phyloP scores from a whole-genome alignment of 1,140 invertebrate species.

The Sinella curviseta region DNA sequence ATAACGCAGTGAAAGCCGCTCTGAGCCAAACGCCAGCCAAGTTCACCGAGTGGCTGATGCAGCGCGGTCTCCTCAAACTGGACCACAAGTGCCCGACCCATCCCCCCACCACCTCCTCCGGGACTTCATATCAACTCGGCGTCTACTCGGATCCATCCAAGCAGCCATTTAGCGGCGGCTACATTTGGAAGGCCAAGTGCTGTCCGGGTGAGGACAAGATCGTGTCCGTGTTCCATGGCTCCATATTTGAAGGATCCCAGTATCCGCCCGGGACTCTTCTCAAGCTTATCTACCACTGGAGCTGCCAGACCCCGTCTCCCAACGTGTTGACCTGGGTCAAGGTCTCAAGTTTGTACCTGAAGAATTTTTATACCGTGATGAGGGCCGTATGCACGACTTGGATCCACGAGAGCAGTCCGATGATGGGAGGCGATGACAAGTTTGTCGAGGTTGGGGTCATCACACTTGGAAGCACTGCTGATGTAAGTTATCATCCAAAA shows the following conservation, averaged over 20 bases:
- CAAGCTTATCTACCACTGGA: constrained; percentile 86
- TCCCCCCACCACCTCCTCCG: too few relatives aligned
- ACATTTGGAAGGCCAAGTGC: constrained; percentile 84
- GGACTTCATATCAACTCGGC: constrained; percentile 62
- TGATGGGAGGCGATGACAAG: constrained; percentile 68
- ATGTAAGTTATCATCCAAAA: neutral
- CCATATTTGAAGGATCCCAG: constrained; percentile 78
- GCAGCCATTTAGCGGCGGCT: constrained; percentile 81
- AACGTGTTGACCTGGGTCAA: constrained; percentile 87
- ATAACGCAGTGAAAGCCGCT: constrained; percentile 77
- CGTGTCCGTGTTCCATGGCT: constrained; percentile 82
- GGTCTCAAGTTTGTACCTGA: constrained; percentile 69
- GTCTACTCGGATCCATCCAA: constrained; percentile 75
- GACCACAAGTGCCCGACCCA: constrained; percentile 79
- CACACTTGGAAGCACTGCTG: constrained; percentile 79
- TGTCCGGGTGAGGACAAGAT: constrained; percentile 76
- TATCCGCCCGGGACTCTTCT: constrained; percentile 76
- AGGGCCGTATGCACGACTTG: constrained; percentile 75
- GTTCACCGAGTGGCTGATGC: constrained; percentile 85
- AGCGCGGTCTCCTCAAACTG: constrained; percentile 73
- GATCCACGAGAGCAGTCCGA: constrained; percentile 69
- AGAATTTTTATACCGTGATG: constrained; percentile 75
- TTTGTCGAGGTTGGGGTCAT: constrained; percentile 79
- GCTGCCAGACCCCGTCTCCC: constrained; percentile 80
- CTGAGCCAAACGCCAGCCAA: constrained; percentile 74